phyloP scores from a whole-genome alignment of 2,113 vertebrate species.

The Xenopus tropicalis region DNA sequence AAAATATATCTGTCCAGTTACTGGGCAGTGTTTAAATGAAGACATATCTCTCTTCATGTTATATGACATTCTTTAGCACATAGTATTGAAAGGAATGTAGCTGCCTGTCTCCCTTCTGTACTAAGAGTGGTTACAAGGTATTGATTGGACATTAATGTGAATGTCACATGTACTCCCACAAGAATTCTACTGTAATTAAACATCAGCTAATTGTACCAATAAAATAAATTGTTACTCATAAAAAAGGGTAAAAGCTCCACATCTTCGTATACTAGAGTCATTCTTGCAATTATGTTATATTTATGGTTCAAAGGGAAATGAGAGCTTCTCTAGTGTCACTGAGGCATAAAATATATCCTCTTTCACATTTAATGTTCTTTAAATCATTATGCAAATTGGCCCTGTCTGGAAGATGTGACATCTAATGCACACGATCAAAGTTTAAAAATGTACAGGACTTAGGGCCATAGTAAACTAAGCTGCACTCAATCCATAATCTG shows the following conservation, averaged over 20 bases:
- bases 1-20: no score
- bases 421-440: constrained; percentile 11
- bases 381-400: constrained; percentile 32
- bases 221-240: constrained; percentile 46
- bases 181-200: constrained; percentile 46
- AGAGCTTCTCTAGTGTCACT: constrained; percentile 44
- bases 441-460: background rate
- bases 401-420: constrained; percentile 6
- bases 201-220: constrained; percentile 48
- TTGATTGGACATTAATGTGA: constrained; percentile 48
- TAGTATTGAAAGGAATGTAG: background rate
- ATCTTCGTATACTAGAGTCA: constrained; percentile 38
- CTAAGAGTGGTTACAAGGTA: constrained; percentile 43
- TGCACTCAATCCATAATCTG: no score
- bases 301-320: constrained; percentile 47
- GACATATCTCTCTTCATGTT: no score
- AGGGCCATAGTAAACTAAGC: no score
- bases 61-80: no score
- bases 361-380: constrained; percentile 42
- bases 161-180: constrained; percentile 30
- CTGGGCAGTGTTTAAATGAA: no score
- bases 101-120: constrained; percentile 29
- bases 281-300: constrained; percentile 44
- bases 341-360: constrained; percentile 43
- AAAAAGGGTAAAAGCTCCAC: constrained; percentile 37